Evolutionary conservation across 1,140 invertebrate species (phyloP), one percentile per base, ranked within the genome.

Genomic region (Lasioglossum baleicum): DNA sequence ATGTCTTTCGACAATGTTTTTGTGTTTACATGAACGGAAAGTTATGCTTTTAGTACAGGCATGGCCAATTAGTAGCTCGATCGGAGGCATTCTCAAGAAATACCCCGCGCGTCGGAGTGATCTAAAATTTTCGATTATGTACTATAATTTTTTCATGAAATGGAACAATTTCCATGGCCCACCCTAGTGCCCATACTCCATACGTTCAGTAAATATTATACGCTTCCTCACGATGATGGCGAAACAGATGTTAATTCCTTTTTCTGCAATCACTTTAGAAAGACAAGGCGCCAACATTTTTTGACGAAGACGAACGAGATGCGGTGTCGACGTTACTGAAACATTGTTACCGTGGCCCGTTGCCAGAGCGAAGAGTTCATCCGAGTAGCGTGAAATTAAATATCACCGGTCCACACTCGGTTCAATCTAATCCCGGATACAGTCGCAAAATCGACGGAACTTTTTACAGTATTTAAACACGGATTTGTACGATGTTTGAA

Each of bases 391-490:
- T 93, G 70, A 93, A 93, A 87, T 86, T 93, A 77, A 92, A 91
- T 61, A 93, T 93, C 82, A 90, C 90, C 72, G 91, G 92, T 77
- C 92, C 91, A 82, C 93, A 93, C 66, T 88, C 88, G 40, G 91
- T 92, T 87, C 90, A 91, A 83, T 92, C 93, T 67, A 93, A 93
- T 89, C 89, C 90, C 71, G 93, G 93, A 53, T 94, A 88, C 82
- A 93, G 90, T 58, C 90, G 93, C 68, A 94, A 93, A 90, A 89
- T 91, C 56, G 92, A 93, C 86, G 93, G 93, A 87, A 91, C 93
- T 72, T 93, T 91, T 88, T 94, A 91, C 88, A 83, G 90, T 85
- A 90, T 92, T 72, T 56, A 81, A 80, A 81, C 78, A 82, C 61
- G 83, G 76, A 79, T 84, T 72, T 75, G 31, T 26, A 35, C 51